A percentile compares a stretch with the other conserved stretches of the same genome.
These are phyloP conservation scores for Amphipoea oculea DNA, from an alignment of 2,888 invertebrate genomes.

Conservation along the genomic window DNA sequence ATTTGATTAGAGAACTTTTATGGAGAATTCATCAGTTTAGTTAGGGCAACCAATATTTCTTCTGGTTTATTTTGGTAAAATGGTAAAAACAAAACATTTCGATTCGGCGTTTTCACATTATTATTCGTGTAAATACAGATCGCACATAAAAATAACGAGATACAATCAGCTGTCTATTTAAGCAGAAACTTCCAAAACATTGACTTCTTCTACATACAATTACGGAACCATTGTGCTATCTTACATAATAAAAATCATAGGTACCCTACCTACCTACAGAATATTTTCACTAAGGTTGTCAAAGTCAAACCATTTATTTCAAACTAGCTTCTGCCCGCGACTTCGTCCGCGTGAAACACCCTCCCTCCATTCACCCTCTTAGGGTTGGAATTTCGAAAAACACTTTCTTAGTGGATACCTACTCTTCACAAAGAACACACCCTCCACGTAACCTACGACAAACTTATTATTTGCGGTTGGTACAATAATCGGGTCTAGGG, in stretches of 20 bases:
- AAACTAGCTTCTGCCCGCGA: too few species aligned
- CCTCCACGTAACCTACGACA: too few species aligned
- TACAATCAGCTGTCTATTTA: not conserved
- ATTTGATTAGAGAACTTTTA: not conserved
- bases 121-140: not conserved
- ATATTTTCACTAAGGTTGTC: not conserved
- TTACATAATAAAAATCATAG: conserved; percentile 11
- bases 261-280: not conserved
- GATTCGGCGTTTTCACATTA: not conserved
- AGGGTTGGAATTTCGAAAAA: too few species aligned
- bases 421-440: too few species aligned
- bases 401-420: too few species aligned
- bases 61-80: not conserved
- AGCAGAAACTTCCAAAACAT: conserved; percentile 19
- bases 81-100: not conserved
- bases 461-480: too few species aligned
- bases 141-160: conserved; percentile 1
- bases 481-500: too few species aligned
- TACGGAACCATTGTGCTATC: not conserved
- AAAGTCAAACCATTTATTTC: too few species aligned
- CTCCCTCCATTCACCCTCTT: too few species aligned
- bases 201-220: conserved; percentile 4
- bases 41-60: not conserved
- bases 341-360: too few species aligned
- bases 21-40: not conserved